Evolutionary conservation across 35 echinoderm and acorn worm species (phyloP).

Genomic region (Apostichopus japonicus): DNA sequence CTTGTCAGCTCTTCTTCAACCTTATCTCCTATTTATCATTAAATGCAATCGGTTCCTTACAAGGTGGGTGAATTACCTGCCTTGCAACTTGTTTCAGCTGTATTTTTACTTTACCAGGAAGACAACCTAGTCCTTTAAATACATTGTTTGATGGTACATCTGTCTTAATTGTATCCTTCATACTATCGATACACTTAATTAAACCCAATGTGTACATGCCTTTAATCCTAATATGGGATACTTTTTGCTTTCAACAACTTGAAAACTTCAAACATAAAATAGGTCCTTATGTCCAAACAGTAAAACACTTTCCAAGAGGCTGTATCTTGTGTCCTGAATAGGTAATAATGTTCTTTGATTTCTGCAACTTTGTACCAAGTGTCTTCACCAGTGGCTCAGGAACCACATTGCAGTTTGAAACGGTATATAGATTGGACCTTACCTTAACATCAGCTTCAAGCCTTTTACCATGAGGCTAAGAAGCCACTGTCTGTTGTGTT

Average conservation of each 20-base stretch:
- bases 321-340: slow-evolving; percentile 57
- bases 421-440: no score
- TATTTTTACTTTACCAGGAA: background rate
- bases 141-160: background rate
- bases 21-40: background rate
- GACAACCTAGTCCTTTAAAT: slow-evolving; percentile 57
- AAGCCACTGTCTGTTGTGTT: no score
- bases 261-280: background rate
- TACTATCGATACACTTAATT: slow-evolving; percentile 3
- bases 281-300: slow-evolving; percentile 7
- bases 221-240: slow-evolving; percentile 16
- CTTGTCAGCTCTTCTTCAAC: slow-evolving; percentile 57
- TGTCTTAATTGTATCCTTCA: background rate
- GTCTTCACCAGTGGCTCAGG: background rate
- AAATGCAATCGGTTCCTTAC: background rate
- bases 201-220: slow-evolving; percentile 25
- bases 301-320: slow-evolving; percentile 31
- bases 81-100: background rate
- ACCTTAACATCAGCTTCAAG: no score
- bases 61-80: background rate
- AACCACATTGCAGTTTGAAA: background rate
- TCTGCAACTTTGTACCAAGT: background rate
- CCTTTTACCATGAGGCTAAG: no score
- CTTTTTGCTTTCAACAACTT: background rate
- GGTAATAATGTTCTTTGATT: slow-evolving; percentile 21